These are phyloP conservation scores for Pristis pectinata DNA, from an alignment of 2,797 vertebrate genomes.

Conservation along the genomic window DNA sequence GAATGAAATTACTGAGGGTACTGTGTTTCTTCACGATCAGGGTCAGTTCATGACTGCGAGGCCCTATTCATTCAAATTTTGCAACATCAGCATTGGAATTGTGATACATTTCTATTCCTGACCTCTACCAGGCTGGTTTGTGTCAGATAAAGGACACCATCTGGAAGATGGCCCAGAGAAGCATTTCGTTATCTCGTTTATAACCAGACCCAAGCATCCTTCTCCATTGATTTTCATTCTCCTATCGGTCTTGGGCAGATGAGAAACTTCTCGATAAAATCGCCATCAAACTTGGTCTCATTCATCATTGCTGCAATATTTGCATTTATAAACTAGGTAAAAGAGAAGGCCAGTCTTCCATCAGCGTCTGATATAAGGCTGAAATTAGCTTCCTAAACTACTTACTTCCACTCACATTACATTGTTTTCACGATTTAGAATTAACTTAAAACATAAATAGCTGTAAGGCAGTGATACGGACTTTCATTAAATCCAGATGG, in stretches of 20 bases:
- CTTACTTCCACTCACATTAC: neutral
- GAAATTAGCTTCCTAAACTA: neutral
- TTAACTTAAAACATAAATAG: conserved; percentile 20
- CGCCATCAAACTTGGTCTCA: neutral
- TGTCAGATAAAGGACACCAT: neutral
- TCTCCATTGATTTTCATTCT: neutral
- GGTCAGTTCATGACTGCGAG: neutral
- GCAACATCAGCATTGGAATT: neutral
- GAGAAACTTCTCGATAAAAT: neutral
- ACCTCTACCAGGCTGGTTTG: neutral
- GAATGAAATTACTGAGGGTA: neutral
- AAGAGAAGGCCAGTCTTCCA: neutral
- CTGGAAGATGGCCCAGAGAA: neutral
- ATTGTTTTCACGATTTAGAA: neutral
- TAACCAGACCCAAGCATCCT: neutral
- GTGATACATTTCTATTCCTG: neutral
- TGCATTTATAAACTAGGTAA: neutral
- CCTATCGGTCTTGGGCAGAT: neutral
- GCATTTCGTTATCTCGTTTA: neutral
- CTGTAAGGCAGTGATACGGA: neutral
- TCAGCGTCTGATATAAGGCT: neutral
- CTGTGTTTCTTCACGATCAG: neutral
- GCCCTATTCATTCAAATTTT: no score
- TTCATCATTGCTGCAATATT: neutral
- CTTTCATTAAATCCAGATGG: neutral